These are phyloP conservation scores for Sebastes kiyomatsui DNA, from an alignment of 2,797 vertebrate species.

Conservation along the genomic window DNA sequence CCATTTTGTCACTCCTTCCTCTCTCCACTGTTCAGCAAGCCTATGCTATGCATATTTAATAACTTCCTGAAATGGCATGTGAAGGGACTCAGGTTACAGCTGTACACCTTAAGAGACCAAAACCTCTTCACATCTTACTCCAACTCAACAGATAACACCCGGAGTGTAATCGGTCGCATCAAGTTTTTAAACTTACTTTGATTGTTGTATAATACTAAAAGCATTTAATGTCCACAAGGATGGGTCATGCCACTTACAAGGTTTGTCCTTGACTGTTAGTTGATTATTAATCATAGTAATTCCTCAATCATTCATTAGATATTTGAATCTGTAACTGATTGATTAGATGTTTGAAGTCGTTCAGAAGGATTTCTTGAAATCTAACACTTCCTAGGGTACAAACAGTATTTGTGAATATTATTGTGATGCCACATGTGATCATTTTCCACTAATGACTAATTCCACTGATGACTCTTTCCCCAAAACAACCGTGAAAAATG, in stretches of 20 bases:
- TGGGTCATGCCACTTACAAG: neutral
- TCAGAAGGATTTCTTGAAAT: neutral
- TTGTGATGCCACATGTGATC: neutral
- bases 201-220: neutral
- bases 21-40: slow-evolving; percentile 35
- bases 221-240: neutral
- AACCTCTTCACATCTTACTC: slow-evolving; percentile 2
- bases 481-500: neutral
- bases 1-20: slow-evolving; percentile 55
- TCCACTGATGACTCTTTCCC: neutral
- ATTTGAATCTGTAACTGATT: neutral
- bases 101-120: slow-evolving; percentile 20
- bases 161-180: neutral
- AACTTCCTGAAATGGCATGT: slow-evolving; percentile 58
- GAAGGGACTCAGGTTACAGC: slow-evolving; percentile 67
- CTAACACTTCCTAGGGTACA: neutral
- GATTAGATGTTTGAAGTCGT: neutral
- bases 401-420: neutral
- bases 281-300: neutral
- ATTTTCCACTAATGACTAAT: neutral
- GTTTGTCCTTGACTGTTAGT: neutral
- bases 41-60: slow-evolving; percentile 79
- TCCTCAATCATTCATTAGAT: neutral
- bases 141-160: neutral
- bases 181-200: neutral